These are phyloP conservation scores for Nomada fabriciana DNA, from an alignment of 2,888 invertebrate species.

Conservation along the genomic window DNA sequence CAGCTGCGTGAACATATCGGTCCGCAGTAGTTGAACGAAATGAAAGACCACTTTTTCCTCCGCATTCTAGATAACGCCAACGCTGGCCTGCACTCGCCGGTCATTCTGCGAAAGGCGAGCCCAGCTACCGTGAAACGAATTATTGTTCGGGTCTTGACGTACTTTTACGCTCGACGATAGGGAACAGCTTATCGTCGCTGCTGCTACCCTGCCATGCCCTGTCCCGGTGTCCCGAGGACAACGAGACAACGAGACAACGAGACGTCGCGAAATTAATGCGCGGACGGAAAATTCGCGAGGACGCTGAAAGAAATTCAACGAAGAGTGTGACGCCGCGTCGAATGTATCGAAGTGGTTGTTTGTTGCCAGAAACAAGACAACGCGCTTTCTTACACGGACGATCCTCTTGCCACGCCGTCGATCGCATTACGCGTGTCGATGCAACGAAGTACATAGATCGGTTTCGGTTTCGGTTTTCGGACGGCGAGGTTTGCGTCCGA, in stretches of 20 bases:
- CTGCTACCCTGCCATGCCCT: no score
- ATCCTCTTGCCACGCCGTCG: constrained; percentile 43
- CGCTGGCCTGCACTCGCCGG: constrained; percentile 37
- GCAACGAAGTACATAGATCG: neutral
- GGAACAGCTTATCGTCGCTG: constrained; percentile 7
- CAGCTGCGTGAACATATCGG: constrained; percentile 53
- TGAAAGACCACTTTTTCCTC: constrained; percentile 33
- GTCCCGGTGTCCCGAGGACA: neutral
- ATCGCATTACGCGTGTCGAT: constrained; percentile 1
- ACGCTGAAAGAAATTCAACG: neutral
- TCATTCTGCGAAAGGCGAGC: constrained; percentile 29
- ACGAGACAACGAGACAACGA: neutral
- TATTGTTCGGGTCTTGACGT: constrained; percentile 21
- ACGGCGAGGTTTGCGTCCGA: neutral
- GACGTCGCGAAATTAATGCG: neutral
- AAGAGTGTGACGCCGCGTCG: neutral
- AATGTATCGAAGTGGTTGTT: neutral
- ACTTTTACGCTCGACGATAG: constrained; percentile 25
- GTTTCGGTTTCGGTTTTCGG: no score
- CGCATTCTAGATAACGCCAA: constrained; percentile 44
- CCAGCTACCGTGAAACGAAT: constrained; percentile 32
- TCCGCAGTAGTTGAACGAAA: constrained; percentile 30
- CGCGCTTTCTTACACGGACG: constrained; percentile 10
- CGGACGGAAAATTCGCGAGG: neutral
- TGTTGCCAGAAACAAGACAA: constrained; percentile 20